phyloP scores from a whole-genome alignment of 2,797 vertebrate genomes.

The Apogon hyalosoma region DNA sequence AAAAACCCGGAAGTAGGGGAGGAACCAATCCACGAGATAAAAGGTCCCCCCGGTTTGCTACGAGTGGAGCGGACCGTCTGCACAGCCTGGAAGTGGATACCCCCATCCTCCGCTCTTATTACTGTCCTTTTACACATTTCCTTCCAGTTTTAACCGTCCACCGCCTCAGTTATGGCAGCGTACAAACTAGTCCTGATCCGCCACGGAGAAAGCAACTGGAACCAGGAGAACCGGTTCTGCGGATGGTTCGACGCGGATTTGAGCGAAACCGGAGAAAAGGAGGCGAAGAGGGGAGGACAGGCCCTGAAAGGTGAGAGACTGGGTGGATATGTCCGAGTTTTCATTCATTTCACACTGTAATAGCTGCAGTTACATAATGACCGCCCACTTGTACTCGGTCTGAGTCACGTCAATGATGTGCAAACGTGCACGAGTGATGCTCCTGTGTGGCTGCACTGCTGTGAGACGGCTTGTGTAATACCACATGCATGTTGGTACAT shows the following conservation, averaged over 20 bases:
- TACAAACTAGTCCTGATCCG: slow-evolving; percentile 93
- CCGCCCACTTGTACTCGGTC: background rate
- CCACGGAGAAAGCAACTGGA: slow-evolving; percentile 93
- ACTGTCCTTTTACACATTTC: background rate
- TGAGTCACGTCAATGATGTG: slow-evolving; percentile 16
- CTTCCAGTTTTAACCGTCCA: background rate
- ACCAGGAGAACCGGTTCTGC: slow-evolving; percentile 95
- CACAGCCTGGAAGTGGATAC: background rate
- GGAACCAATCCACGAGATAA: slow-evolving; percentile 57
- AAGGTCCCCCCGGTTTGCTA: slow-evolving; percentile 22
- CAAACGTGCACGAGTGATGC: slow-evolving; percentile 42
- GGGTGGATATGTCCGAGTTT: background rate
- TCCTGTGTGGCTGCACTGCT: slow-evolving; percentile 5
- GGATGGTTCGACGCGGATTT: slow-evolving; percentile 96
- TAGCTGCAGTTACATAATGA: slow-evolving; percentile 34
- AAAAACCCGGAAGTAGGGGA: slow-evolving; percentile 54
- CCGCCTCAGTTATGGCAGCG: slow-evolving; percentile 84
- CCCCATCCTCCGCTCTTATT: background rate
- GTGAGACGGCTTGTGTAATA: background rate
- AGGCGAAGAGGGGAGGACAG: slow-evolving; percentile 87
- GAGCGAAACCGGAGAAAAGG: slow-evolving; percentile 89
- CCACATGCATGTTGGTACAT: too few relatives aligned
- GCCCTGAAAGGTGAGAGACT: slow-evolving; percentile 85
- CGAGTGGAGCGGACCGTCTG: slow-evolving; percentile 5
- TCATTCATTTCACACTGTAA: background rate